Evolutionary conservation across 2,113 vertebrate species (phyloP).

Genomic region (Ptilonorhynchus violaceus): DNA sequence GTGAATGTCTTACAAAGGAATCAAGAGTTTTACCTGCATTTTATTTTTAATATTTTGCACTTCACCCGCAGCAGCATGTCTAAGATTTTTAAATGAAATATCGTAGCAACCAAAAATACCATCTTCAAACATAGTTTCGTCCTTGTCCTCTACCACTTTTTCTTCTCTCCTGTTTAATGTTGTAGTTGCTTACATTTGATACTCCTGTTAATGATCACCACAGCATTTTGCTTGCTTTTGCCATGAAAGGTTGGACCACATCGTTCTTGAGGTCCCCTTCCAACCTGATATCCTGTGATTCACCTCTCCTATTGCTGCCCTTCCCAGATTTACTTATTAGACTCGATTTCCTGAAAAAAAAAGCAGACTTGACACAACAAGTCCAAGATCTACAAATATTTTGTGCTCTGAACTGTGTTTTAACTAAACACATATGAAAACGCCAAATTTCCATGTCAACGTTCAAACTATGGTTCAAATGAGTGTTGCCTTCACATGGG

Average conservation of each 20-base stretch:
- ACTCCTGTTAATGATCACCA: not conserved
- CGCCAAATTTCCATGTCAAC: not conserved
- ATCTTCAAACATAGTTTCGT: not conserved
- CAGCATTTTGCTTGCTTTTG: not conserved
- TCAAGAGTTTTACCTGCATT: not conserved
- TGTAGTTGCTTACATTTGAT: not conserved
- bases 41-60: not conserved
- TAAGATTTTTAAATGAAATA: not conserved
- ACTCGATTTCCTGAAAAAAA: not conserved
- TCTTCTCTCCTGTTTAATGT: not conserved
- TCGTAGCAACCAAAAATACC: not conserved
- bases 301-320: not conserved
- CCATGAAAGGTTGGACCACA: not conserved
- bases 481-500: not conserved
- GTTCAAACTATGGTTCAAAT: not conserved
- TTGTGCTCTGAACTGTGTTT: not conserved
- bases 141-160: not conserved
- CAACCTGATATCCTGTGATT: not conserved
- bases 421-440: not conserved
- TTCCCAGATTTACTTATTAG: not conserved
- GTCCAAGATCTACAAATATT: not conserved
- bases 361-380: not conserved
- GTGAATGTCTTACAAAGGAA: not conserved
- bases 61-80: not conserved
- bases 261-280: not conserved